A percentile compares a stretch with the other conserved stretches of the same genome.
These are phyloP conservation scores for Orthochromis indermauri DNA, from an alignment of 2,113 vertebrate species.

Conservation along the genomic window DNA sequence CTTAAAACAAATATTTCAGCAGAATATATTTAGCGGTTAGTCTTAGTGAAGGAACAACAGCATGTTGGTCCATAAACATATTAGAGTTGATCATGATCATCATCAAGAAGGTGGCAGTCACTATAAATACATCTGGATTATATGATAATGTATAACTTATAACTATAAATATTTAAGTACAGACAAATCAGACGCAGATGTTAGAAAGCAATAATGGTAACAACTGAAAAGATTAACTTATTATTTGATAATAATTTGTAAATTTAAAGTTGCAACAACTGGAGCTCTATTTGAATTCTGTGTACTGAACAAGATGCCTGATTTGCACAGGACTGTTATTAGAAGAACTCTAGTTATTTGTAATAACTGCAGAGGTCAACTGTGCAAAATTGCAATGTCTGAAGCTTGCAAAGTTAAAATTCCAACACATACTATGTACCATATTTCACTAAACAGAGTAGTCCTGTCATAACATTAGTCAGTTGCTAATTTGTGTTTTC, in stretches of 20 bases:
- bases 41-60: background rate
- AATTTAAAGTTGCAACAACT: background rate
- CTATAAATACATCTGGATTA: background rate
- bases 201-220: background rate
- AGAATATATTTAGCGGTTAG: background rate
- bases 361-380: background rate
- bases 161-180: background rate
- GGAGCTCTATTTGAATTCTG: background rate
- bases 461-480: background rate
- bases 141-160: background rate
- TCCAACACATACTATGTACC: background rate
- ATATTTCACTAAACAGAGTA: background rate
- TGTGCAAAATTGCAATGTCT: background rate
- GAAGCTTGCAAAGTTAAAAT: background rate
- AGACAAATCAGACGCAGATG: background rate
- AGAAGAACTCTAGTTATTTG: background rate
- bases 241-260: background rate
- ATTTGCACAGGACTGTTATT: background rate
- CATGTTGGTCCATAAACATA: background rate
- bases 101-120: background rate
- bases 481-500: background rate
- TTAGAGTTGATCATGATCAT: background rate
- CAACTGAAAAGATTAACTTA: background rate
- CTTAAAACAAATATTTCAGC: background rate
- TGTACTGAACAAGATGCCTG: background rate